Conservation (phyloP, 2,888 invertebrate species). For the Latheticus oryzae region DNA sequence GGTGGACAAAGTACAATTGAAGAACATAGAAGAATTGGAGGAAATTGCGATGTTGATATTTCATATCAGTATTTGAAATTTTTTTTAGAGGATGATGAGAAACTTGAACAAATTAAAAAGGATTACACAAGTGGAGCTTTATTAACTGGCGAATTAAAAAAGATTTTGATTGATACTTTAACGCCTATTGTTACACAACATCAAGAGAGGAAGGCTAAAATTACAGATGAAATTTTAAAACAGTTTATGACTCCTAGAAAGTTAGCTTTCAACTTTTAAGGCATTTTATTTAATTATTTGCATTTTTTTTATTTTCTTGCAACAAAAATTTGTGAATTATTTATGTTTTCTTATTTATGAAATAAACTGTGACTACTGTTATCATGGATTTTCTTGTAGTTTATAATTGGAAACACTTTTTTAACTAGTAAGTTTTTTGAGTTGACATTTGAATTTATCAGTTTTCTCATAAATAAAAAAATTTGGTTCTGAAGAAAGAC, state of each 20-base stretch:
- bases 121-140: conserved; percentile 88
- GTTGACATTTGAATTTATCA: no score
- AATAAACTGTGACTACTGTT: no score
- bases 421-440: no score
- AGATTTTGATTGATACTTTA: conserved; percentile 83
- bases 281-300: conserved; percentile 30
- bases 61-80: conserved; percentile 94
- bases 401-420: no score
- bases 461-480: no score
- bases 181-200: conserved; percentile 85
- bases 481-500: no score
- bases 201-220: conserved; percentile 80
- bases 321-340: no score
- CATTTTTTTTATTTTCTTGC: conserved; percentile 14
- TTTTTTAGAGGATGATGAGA: conserved; percentile 93
- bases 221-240: conserved; percentile 88
- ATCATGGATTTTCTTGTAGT: no score
- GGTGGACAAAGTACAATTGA: conserved; percentile 95
- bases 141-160: conserved; percentile 95
- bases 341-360: no score
- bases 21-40: conserved; percentile 90
- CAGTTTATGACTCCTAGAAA: conserved; percentile 88
- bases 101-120: conserved; percentile 76
- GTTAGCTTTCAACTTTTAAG: conserved; percentile 69
- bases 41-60: conserved; percentile 96